Evolutionary conservation across 1,140 invertebrate species (phyloP), one percentile per base, ranked within the genome.

Genomic region (Sarcophaga bullata): DNA sequence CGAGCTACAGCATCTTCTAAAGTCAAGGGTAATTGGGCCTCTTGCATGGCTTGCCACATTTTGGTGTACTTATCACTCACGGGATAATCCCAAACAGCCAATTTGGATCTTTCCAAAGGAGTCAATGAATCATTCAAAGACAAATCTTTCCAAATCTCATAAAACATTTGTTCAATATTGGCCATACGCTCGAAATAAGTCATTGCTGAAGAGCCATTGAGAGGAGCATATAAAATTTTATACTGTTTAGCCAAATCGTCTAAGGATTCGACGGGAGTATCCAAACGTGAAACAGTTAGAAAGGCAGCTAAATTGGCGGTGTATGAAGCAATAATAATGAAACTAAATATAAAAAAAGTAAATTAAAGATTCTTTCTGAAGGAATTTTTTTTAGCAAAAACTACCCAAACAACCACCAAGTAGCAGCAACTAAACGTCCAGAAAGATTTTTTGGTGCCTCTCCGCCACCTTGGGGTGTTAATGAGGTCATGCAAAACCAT

Each of bases 71-170:
- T 99, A 90, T 99, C 98, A 85, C 96, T 98, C 0, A 99, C 97
- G 0, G 98, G 98, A 91, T 99, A 99, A 90, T 99, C 98, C 98
- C 98, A 99, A 0, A 99, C 98, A 0, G 98, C 98, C 13, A 99
- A 89, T 90, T 98, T 97, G 0, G 97, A 96, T 76, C 97, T 91
- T 87, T 99, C 97, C 0, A 97, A 93, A 58, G 97, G 95, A 11
- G 93, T 94, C 17, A 99, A 90, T 81, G 95, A 97, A 89, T 99
- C 98, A 86, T 99, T 98, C 10, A 99, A 91, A 50, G 97, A 98
- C 95, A 99, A 98, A 84, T 98, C 96, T 88, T 98, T 98, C 98
- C 98, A 99, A 84, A 99, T 98, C 86, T 98, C 96, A 89, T 99
- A 99, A 91, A 99, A 99, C 85, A 93, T 93, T 81, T 95, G 93